Conservation (phyloP, 2,113 vertebrate genomes). For the Rynchops niger region DNA sequence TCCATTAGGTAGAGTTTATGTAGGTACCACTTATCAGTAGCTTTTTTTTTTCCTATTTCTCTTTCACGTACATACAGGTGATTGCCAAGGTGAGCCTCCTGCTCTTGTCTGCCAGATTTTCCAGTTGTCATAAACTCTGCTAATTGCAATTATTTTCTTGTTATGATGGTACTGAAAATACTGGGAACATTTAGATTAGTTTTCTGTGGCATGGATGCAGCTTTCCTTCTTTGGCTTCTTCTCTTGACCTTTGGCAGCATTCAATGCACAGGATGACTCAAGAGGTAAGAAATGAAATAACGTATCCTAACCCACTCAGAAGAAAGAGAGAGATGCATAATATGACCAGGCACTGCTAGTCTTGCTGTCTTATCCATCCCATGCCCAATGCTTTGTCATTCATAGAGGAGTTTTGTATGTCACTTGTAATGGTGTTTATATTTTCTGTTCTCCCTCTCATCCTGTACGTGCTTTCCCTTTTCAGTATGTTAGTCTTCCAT, state of each 20-base stretch:
- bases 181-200: background rate
- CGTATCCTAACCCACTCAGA: background rate
- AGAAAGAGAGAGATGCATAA: background rate
- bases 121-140: background rate
- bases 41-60: background rate
- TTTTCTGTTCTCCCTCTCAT: background rate
- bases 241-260: background rate
- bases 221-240: background rate
- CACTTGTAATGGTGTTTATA: background rate
- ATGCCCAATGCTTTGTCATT: background rate
- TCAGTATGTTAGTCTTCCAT: background rate
- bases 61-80: background rate
- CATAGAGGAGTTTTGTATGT: background rate
- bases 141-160: background rate
- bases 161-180: background rate
- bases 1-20: background rate
- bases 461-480: background rate
- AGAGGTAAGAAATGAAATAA: background rate
- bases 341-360: background rate
- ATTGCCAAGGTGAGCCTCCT: background rate
- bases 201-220: background rate
- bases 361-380: background rate
- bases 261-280: background rate
- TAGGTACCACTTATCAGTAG: background rate
- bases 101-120: background rate